phyloP scores from a whole-genome alignment of 1,140 invertebrate genomes.

The Atta texana region DNA sequence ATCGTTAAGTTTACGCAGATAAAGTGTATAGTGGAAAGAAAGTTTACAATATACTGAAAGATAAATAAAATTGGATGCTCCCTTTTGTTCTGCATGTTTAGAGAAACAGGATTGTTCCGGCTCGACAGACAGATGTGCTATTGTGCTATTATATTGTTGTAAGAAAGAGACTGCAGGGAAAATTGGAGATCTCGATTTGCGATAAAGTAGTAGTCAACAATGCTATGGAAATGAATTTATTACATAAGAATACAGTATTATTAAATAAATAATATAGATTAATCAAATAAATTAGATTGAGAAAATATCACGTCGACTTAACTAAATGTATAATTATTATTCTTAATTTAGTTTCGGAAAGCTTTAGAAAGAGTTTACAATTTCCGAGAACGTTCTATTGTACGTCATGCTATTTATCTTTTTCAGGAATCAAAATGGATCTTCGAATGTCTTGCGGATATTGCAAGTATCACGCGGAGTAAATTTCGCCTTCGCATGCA shows the following conservation, averaged over 20 bases:
- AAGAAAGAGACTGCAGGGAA: neutral
- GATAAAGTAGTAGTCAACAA: neutral
- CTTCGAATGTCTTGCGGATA: neutral
- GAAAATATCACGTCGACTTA: neutral
- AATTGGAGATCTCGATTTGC: neutral
- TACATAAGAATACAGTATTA: neutral
- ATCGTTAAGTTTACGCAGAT: neutral
- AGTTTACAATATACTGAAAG: neutral
- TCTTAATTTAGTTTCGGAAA: neutral
- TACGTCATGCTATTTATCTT: neutral
- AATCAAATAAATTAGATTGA: neutral
- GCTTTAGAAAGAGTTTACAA: neutral
- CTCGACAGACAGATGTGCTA: slow-evolving; percentile 15
- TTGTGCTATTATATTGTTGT: neutral
- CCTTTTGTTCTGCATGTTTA: neutral
- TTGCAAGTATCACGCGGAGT: neutral
- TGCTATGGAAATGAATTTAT: neutral
- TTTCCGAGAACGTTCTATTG: neutral
- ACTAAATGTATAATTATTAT: neutral
- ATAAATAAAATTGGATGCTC: slow-evolving; percentile 37
- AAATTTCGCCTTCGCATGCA: neutral
- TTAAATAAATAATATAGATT: neutral
- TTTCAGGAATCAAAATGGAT: neutral
- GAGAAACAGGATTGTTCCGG: neutral
- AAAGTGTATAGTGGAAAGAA: neutral